Percentiles rank a stretch among this genome's conserved stretches.
phyloP scores from a whole-genome alignment of 2,888 invertebrate genomes.

The Erannis defoliaria region DNA sequence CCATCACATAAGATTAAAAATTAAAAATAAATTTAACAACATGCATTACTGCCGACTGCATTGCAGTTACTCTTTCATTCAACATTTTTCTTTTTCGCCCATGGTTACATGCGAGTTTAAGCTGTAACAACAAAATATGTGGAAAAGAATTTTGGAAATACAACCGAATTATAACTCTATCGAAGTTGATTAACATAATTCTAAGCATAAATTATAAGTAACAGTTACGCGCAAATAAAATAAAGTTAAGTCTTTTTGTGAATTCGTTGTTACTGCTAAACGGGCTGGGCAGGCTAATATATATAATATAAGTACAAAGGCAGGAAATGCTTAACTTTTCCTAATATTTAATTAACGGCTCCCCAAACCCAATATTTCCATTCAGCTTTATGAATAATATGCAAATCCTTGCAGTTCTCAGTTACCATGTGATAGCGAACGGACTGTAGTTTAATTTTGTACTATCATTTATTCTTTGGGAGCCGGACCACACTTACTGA shows the following conservation, averaged over 20 bases:
- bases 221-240: background rate
- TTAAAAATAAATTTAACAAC: constrained; percentile 38
- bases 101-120: background rate
- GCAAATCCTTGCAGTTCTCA: too few relatives aligned
- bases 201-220: constrained; percentile 6
- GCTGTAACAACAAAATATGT: too few relatives aligned
- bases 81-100: constrained; percentile 21
- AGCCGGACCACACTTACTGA: background rate
- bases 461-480: too few relatives aligned
- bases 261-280: constrained; percentile 34
- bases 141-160: too few relatives aligned
- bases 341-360: background rate
- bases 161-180: background rate
- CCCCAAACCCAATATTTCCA: too few relatives aligned
- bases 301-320: constrained; percentile 41
- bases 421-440: too few relatives aligned
- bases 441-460: too few relatives aligned
- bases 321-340: background rate
- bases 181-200: constrained; percentile 9
- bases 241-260: constrained; percentile 18
- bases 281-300: constrained; percentile 30
- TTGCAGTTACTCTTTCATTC: constrained; percentile 58
- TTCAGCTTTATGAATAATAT: too few relatives aligned
- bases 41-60: constrained; percentile 59
- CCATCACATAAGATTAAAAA: constrained; percentile 43